Percentiles rank a stretch among this genome's conserved stretches.
These are phyloP conservation scores for Drosophila punjabiensis DNA, from an alignment of 1,140 invertebrate species.

Conservation along the genomic window DNA sequence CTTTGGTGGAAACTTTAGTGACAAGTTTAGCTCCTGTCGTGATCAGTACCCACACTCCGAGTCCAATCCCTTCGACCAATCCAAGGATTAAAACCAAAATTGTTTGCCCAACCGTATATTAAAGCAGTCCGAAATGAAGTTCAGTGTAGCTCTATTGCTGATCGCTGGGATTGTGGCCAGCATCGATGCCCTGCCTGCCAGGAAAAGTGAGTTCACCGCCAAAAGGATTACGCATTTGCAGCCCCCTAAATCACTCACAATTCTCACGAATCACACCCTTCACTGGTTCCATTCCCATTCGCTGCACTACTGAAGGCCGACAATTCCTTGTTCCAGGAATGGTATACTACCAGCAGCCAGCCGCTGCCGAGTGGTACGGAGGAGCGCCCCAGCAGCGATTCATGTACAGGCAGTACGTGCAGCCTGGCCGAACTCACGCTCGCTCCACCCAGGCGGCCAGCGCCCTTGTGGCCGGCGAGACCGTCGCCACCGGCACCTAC, in stretches of 20 bases:
- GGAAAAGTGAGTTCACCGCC: conserved; percentile 74
- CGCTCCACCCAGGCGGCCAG: conserved; percentile 79
- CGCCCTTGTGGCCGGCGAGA: conserved; percentile 79
- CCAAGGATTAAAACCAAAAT: conserved; percentile 9
- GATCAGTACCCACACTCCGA: conserved; percentile 69
- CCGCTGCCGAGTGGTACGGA: conserved; percentile 70
- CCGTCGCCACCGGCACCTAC: conserved; percentile 82
- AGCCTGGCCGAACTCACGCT: conserved; percentile 71
- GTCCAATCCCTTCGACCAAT: neutral
- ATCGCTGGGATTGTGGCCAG: conserved; percentile 72
- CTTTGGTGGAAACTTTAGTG: conserved; percentile 85
- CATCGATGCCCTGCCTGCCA: conserved; percentile 72
- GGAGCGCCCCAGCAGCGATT: conserved; percentile 74
- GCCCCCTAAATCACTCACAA: conserved; percentile 1
- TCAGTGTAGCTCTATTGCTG: conserved; percentile 71
- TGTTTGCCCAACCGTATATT: conserved; percentile 4
- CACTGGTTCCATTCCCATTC: conserved; percentile 1
- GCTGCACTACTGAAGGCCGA: conserved; percentile 58
- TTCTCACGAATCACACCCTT: conserved; percentile 12
- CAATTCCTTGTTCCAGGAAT: conserved; percentile 80
- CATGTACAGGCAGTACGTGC: conserved; percentile 84
- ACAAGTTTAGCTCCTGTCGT: conserved; percentile 85
- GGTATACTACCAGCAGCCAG: conserved; percentile 81
- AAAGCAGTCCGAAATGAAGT: conserved; percentile 67
- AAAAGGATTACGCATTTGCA: conserved; percentile 37